A percentile compares a stretch with the other conserved stretches of the same genome.
phyloP scores from a whole-genome alignment of 2,113 vertebrate species.

The Heteronetta atricapilla region DNA sequence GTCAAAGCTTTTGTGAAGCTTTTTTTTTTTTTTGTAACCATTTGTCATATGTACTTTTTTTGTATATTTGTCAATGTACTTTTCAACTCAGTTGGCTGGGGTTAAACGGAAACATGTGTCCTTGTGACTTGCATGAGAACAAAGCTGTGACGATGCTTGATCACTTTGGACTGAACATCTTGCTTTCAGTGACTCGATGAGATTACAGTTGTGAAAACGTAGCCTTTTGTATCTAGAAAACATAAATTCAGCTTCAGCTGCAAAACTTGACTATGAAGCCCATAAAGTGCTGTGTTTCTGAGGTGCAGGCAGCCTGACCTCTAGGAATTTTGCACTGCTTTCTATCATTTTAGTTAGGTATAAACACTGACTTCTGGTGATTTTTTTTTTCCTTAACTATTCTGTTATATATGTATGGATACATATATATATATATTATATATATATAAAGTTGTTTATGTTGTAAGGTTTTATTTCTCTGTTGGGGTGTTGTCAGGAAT shows the following conservation, averaged over 20 bases:
- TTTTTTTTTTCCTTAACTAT: background rate
- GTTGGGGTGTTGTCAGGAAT: background rate
- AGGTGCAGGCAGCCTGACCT: fast-evolving
- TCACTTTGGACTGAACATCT: background rate
- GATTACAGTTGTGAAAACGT: background rate
- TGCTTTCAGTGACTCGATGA: background rate
- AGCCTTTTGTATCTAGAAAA: background rate
- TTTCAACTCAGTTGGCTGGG: background rate
- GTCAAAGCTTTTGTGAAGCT: background rate
- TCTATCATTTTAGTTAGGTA: background rate
- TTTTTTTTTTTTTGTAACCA: background rate
- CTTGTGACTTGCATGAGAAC: background rate
- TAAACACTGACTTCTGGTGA: background rate
- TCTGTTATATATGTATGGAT: background rate
- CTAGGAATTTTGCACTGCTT: background rate
- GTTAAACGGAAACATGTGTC: background rate
- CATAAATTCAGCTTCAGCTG: background rate
- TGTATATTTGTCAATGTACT: too few species aligned
- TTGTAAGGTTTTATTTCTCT: background rate
- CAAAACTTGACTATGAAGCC: fast-evolving
- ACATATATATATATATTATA: background rate
- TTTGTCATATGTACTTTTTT: too few species aligned
- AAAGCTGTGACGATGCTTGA: background rate
- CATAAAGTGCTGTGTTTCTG: background rate
- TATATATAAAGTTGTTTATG: too few species aligned